Percentiles rank a stretch among this genome's conserved stretches.
Evolutionary conservation across 2,797 vertebrate genomes (phyloP).

Genomic region (Pangasius larnaudii): DNA sequence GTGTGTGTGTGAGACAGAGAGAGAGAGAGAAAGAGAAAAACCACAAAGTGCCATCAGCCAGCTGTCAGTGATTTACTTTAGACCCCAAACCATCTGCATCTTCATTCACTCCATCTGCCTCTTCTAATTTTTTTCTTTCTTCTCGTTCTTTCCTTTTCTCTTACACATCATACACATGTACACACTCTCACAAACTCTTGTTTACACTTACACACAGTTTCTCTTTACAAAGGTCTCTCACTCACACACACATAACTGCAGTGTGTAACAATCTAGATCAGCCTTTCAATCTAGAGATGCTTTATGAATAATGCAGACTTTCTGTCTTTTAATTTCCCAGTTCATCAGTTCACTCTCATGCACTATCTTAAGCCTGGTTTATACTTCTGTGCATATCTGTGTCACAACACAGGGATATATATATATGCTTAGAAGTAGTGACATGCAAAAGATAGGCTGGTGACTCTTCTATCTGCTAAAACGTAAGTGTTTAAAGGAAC

Average conservation of each 20-base stretch:
- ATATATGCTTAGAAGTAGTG: neutral
- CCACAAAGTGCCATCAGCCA: conserved; percentile 53
- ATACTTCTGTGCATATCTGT: neutral
- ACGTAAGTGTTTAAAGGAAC: neutral
- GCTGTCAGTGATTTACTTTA: conserved; percentile 42
- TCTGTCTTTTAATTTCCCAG: conserved; percentile 11
- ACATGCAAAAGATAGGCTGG: neutral
- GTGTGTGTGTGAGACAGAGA: neutral
- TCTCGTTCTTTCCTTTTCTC: conserved; percentile 30
- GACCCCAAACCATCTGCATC: conserved; percentile 46
- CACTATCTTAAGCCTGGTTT: conserved; percentile 1
- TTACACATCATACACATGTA: conserved; percentile 28
- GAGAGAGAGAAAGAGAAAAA: neutral
- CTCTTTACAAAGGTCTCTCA: neutral
- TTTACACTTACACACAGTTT: neutral
- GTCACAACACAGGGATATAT: neutral
- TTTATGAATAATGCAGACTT: neutral
- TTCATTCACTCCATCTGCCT: conserved; percentile 40
- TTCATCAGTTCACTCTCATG: neutral
- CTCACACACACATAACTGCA: neutral
- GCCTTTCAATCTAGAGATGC: neutral
- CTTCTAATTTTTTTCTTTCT: conserved; percentile 21
- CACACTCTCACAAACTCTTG: neutral
- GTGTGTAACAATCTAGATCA: neutral
- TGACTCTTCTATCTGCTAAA: neutral